phyloP scores from a whole-genome alignment of 2,888 invertebrate genomes.

The Agrotis exclamationis region DNA sequence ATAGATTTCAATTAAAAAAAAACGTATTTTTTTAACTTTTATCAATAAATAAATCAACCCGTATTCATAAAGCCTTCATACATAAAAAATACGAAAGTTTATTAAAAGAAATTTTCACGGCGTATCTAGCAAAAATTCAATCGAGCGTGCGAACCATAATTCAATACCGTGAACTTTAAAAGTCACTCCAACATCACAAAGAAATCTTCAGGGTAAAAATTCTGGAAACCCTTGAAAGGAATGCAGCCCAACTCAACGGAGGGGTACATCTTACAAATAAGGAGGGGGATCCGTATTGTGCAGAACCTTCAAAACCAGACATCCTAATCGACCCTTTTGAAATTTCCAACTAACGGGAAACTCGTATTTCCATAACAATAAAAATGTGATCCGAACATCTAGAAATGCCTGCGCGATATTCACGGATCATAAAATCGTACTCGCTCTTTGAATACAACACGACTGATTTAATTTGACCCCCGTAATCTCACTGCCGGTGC shows the following conservation, averaged over 20 bases:
- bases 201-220: slow-evolving; percentile 80
- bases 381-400: slow-evolving; percentile 91
- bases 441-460: slow-evolving; percentile 81
- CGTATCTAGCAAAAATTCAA: slow-evolving; percentile 77
- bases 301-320: slow-evolving; percentile 90
- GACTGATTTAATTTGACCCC: slow-evolving; percentile 85
- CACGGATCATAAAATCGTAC: slow-evolving; percentile 91
- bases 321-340: slow-evolving; percentile 91
- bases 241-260: slow-evolving; percentile 78
- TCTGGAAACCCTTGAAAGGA: slow-evolving; percentile 77
- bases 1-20: slow-evolving; percentile 9
- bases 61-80: slow-evolving; percentile 33
- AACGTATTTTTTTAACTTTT: slow-evolving; percentile 29
- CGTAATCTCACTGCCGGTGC: slow-evolving; percentile 69
- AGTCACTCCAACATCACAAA: slow-evolving; percentile 79
- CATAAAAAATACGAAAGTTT: slow-evolving; percentile 44
- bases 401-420: slow-evolving; percentile 90
- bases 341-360: slow-evolving; percentile 90
- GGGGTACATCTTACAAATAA: slow-evolving; percentile 86
- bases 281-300: slow-evolving; percentile 84
- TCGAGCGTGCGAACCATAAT: slow-evolving; percentile 82
- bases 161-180: slow-evolving; percentile 83
- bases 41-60: slow-evolving; percentile 56
- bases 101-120: slow-evolving; percentile 61
- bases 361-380: slow-evolving; percentile 91